Evolutionary conservation across 2,797 vertebrate species (phyloP).

Genomic region (Cuniculus paca): DNA sequence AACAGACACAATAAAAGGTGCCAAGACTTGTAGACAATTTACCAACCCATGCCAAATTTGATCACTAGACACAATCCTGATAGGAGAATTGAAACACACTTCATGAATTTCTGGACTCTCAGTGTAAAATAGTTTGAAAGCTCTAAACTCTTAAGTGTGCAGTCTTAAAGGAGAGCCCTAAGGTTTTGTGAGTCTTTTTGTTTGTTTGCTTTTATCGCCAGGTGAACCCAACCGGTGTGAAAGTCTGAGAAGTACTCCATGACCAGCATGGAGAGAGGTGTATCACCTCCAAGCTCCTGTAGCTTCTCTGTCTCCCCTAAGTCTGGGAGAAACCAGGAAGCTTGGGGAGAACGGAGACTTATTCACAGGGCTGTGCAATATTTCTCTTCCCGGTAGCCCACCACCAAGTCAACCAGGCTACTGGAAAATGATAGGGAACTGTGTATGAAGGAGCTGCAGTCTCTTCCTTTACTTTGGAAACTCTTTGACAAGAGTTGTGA

Average conservation of each 20-base stretch:
- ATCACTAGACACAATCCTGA: neutral
- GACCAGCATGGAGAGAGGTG: neutral
- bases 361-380: neutral
- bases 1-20: neutral
- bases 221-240: neutral
- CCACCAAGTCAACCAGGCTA: neutral
- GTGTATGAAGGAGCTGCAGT: neutral
- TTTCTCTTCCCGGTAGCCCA: neutral
- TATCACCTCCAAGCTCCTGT: neutral
- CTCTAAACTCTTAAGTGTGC: neutral
- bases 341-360: neutral
- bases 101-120: neutral
- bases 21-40: neutral
- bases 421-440: neutral
- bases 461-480: neutral
- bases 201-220: neutral
- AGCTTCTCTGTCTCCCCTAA: neutral
- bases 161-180: neutral
- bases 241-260: neutral
- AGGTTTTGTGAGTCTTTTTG: neutral
- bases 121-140: neutral
- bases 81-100: neutral
- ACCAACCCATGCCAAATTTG: neutral
- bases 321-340: neutral
- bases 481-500: neutral